A percentile compares a stretch with the other conserved stretches of the same genome.
Evolutionary conservation across 2,888 invertebrate genomes (phyloP).

Genomic region (Cerastoderma edule): DNA sequence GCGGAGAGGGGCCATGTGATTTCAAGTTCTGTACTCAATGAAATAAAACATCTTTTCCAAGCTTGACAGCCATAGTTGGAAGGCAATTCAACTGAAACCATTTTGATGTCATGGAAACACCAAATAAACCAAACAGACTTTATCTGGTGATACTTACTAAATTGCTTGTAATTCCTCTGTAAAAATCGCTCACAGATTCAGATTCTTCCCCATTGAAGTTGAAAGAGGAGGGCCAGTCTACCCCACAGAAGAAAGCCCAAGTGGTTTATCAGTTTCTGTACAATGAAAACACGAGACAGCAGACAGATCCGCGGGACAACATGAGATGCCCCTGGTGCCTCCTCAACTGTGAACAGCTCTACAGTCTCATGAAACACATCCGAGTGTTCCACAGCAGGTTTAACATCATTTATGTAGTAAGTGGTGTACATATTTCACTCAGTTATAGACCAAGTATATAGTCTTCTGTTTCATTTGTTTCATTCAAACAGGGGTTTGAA

Average conservation of each 20-base stretch:
- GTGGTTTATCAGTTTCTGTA: slow-evolving; percentile 98
- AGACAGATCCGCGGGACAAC: slow-evolving; percentile 97
- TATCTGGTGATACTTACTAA: neutral
- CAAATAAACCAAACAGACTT: neutral
- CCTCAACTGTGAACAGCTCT: slow-evolving; percentile 93
- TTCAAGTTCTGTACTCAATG: too few species aligned
- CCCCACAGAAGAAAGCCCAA: slow-evolving; percentile 81
- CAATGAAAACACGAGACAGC: slow-evolving; percentile 96
- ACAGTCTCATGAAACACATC: slow-evolving; percentile 95
- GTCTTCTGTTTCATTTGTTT: too few species aligned
- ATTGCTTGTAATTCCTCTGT: neutral
- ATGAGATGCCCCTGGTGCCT: slow-evolving; percentile 98
- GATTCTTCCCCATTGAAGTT: slow-evolving; percentile 40
- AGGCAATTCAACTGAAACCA: too few species aligned
- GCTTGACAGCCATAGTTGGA: too few species aligned
- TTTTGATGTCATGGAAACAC: too few species aligned
- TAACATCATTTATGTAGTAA: slow-evolving; percentile 94
- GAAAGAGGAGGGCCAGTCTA: slow-evolving; percentile 65
- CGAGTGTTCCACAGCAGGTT: slow-evolving; percentile 97
- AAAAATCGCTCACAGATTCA: too few species aligned
- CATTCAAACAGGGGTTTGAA: too few species aligned
- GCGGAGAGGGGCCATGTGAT: too few species aligned
- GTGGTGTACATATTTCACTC: too few species aligned
- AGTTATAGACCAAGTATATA: too few species aligned
- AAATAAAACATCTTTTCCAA: too few species aligned